Conservation (phyloP, 2,797 vertebrate genomes). For the Bradypodion pumilum region DNA sequence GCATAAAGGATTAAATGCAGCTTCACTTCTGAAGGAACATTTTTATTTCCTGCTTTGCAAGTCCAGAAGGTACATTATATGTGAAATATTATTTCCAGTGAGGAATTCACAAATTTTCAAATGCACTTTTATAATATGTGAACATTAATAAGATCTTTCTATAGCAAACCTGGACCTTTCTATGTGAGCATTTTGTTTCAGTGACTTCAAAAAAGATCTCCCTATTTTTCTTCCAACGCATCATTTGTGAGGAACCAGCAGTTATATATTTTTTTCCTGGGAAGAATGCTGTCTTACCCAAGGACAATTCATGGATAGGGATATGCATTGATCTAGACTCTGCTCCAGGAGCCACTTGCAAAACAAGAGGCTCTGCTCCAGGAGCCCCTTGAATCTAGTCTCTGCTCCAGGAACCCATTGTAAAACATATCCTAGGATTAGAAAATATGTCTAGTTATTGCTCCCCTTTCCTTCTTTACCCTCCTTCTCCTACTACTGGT, state of each 20-base stretch:
- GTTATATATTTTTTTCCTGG: neutral
- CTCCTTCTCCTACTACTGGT: too few relatives aligned
- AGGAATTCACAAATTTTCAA: neutral
- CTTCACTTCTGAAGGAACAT: neutral
- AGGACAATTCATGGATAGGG: neutral
- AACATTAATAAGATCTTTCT: neutral
- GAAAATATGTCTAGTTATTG: too few relatives aligned
- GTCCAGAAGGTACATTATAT: neutral
- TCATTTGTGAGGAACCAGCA: neutral
- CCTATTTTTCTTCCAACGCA: neutral
- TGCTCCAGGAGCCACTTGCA: too few relatives aligned
- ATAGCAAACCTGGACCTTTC: neutral
- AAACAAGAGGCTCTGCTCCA: too few relatives aligned
- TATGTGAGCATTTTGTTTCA: neutral
- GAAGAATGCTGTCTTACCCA: neutral
- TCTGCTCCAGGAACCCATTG: neutral
- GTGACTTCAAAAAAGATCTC: neutral
- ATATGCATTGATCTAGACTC: too few relatives aligned
- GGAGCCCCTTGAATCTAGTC: too few relatives aligned
- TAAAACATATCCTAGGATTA: neutral
- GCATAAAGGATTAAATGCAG: neutral
- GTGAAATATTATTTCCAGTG: constrained; percentile 10
- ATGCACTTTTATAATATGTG: neutral
- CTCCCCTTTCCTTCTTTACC: too few relatives aligned
- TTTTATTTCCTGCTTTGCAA: constrained; percentile 28